phyloP scores from a whole-genome alignment of 2,113 vertebrate species.

The Tringa solitaria region DNA sequence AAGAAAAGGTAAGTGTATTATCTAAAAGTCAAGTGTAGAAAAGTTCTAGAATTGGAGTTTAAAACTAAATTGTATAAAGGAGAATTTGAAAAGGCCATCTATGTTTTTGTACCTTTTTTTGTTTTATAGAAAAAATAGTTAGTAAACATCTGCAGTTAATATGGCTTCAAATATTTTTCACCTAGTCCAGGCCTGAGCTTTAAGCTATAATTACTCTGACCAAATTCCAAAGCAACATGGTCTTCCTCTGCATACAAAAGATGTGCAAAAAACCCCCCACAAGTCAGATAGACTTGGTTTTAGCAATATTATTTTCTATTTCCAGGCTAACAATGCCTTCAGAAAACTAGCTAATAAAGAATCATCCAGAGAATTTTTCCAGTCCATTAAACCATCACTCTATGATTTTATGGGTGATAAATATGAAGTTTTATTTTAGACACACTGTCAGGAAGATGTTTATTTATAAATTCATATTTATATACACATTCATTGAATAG shows the following conservation, averaged over 20 bases:
- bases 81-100: neutral
- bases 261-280: neutral
- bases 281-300: neutral
- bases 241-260: neutral
- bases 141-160: neutral
- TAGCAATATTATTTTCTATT: neutral
- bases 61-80: neutral
- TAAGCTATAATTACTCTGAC: neutral
- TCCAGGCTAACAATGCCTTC: neutral
- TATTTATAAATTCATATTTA: neutral
- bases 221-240: neutral
- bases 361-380: neutral
- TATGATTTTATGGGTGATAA: conserved; percentile 22
- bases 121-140: neutral
- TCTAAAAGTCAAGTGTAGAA: neutral
- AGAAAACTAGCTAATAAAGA: conserved; percentile 7
- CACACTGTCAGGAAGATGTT: conserved; percentile 6
- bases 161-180: neutral
- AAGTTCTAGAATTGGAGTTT: neutral
- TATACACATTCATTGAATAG: neutral
- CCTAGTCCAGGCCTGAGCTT: neutral
- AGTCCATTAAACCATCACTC: neutral
- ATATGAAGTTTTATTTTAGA: conserved; percentile 31
- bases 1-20: neutral
- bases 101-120: neutral